A percentile compares a stretch with the other conserved stretches of the same genome.
phyloP scores from a whole-genome alignment of 1,140 invertebrate species.

The Drosophila biarmipes region DNA sequence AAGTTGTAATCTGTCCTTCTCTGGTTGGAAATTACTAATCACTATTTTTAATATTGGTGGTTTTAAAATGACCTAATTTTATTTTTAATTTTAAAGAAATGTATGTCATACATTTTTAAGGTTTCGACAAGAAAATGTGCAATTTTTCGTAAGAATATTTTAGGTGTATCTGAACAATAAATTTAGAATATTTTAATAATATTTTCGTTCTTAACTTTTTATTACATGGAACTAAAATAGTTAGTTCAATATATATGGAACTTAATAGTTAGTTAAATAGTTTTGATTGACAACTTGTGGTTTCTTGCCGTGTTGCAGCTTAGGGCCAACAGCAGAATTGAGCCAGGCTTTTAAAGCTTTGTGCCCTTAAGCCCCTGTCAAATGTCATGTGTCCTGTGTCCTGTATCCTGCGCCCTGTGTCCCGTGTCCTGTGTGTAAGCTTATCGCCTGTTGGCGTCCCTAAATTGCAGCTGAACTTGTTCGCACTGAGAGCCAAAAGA shows the following conservation, averaged over 20 bases:
- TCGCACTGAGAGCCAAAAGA: constrained; percentile 12
- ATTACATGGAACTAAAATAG: too few relatives aligned
- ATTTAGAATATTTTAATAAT: too few relatives aligned
- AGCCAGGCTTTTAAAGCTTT: constrained; percentile 53
- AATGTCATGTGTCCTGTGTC: constrained; percentile 69
- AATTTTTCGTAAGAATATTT: too few relatives aligned
- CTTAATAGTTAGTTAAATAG: too few relatives aligned
- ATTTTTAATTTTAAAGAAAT: too few relatives aligned
- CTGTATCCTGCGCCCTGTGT: constrained; percentile 10
- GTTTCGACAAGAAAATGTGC: too few relatives aligned
- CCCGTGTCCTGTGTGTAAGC: constrained; percentile 31
- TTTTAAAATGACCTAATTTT: too few relatives aligned
- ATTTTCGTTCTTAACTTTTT: too few relatives aligned
- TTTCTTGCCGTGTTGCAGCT: constrained; percentile 7
- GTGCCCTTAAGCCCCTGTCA: constrained; percentile 71
- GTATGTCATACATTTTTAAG: too few relatives aligned
- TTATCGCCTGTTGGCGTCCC: constrained; percentile 37
- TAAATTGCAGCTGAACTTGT: constrained; percentile 44
- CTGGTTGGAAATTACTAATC: not conserved
- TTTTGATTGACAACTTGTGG: not conserved
- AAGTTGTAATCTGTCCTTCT: not conserved
- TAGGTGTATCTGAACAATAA: too few relatives aligned
- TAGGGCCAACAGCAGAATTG: constrained; percentile 15
- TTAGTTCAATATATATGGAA: too few relatives aligned
- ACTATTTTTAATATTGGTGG: too few relatives aligned